Evolutionary conservation across 2,113 vertebrate genomes (phyloP), one percentile per base, ranked within the genome.

Genomic region (Psilopsiagon aurifrons): DNA sequence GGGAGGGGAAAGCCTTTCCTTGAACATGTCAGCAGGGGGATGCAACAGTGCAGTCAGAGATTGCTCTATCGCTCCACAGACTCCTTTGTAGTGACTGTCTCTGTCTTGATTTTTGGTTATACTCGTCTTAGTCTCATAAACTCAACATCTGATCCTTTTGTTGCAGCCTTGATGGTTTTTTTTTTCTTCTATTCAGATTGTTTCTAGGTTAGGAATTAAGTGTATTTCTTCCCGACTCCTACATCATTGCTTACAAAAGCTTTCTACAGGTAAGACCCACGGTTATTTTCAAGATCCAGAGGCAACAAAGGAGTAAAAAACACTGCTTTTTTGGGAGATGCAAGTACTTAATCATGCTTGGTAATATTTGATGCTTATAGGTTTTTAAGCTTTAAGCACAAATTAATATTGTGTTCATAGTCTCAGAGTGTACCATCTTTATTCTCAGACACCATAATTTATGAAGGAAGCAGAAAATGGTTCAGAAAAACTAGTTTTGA

Each of bases 1-100:
- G 95, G 94, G 90, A 93, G 94, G 95, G 94, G 88, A 92, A 75
- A 91, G 70, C 69, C 76, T 87, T 74, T 92, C 88, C 92, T 86
- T 17, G 80, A 91, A 59, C 52, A 13, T 73, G 92, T 57, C 88
- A 76, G 88, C 90, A 77, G 87, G 37, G 5, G 46, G 29, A 68
- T 75, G 79, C 90, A 83, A 55, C 69, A 52, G 57, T 23, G 41
- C 66, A 35, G 28, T 43, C 77, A 57, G 69, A 37, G 51, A n/a
- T 9, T 86, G 41, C 59, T 37, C 77, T 71, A 1, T 41, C 6
- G 1, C 64, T 70, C 11, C n/a, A 31, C 68, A 17, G 47, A 13
- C 67, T 73, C 83, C 62, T 84, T 74, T 94, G 87, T 62, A 76
- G 74, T 46, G 68, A 33, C 62, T 52, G 74, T 31, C 69, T 62